Conservation (phyloP, 2,797 vertebrate genomes). For the Columba guinea region DNA sequence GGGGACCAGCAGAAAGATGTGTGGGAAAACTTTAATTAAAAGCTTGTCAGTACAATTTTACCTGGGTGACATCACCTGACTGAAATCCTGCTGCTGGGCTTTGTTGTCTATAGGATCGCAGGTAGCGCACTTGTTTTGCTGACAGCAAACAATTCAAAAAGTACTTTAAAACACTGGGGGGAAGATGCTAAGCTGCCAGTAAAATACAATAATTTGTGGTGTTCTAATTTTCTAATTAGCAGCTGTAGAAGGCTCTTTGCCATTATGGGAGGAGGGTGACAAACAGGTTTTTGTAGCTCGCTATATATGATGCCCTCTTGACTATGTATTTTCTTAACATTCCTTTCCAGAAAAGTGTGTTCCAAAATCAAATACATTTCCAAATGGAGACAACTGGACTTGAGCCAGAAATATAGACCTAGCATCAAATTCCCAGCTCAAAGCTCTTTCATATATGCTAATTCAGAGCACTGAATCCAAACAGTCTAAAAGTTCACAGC, state of each 20-base stretch:
- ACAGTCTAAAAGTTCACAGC: background rate
- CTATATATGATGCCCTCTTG: constrained; percentile 30
- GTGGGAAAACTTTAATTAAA: constrained; percentile 97
- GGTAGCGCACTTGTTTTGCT: constrained; percentile 78
- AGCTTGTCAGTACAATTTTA: constrained; percentile 90
- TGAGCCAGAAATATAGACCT: constrained; percentile 13
- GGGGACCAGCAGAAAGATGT: constrained; percentile 82
- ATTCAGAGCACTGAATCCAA: background rate
- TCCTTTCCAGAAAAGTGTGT: constrained; percentile 26
- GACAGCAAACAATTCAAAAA: constrained; percentile 82
- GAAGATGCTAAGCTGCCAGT: constrained; percentile 56
- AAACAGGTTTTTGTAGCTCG: constrained; percentile 49
- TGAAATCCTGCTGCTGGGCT: constrained; percentile 81
- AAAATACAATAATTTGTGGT: constrained; percentile 73
- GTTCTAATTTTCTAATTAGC: constrained; percentile 77
- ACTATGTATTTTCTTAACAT: constrained; percentile 36
- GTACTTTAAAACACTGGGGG: constrained; percentile 73
- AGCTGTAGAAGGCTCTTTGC: constrained; percentile 52
- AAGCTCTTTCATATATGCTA: background rate
- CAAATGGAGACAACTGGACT: constrained; percentile 19
- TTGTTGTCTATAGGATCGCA: constrained; percentile 81
- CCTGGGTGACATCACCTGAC: constrained; percentile 87
- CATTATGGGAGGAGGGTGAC: constrained; percentile 55
- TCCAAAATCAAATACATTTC: constrained; percentile 39
- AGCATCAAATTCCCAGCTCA: constrained; percentile 7